These are phyloP conservation scores for Notiomystis cincta DNA, from an alignment of 2,113 vertebrate genomes.

Conservation along the genomic window DNA sequence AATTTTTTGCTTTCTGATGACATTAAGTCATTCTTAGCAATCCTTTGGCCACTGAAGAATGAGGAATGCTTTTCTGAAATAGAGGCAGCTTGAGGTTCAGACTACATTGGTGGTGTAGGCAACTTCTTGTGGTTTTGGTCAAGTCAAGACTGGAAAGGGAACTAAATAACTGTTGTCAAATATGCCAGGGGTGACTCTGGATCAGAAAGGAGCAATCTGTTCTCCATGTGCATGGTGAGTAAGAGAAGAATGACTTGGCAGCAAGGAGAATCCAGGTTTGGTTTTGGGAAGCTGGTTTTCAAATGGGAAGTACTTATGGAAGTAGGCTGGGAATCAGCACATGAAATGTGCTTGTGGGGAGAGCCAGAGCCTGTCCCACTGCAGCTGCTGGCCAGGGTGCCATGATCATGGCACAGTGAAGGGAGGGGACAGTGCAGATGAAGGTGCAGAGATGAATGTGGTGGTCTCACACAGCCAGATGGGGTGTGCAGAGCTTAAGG, in stretches of 20 bases:
- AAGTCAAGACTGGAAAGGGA: background rate
- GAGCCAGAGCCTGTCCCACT: background rate
- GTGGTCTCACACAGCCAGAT: background rate
- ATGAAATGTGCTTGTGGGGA: background rate
- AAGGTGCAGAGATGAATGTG: background rate
- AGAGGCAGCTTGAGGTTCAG: background rate
- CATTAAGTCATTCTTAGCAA: background rate
- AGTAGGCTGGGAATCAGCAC: background rate
- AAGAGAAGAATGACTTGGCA: background rate
- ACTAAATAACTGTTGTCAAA: background rate
- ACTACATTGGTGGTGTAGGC: background rate
- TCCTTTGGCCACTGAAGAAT: background rate
- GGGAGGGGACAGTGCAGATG: background rate
- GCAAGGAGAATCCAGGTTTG: background rate
- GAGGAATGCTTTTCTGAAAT: background rate
- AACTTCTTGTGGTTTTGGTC: background rate
- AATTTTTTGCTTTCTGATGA: background rate
- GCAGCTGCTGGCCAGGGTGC: accelerated
- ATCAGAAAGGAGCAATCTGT: background rate
- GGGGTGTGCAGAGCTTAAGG: background rate
- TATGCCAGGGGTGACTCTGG: background rate
- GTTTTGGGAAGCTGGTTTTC: background rate
- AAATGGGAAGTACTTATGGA: background rate
- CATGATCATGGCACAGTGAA: background rate
- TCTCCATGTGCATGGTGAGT: background rate